These are phyloP conservation scores for Labroides dimidiatus DNA, from an alignment of 2,797 vertebrate species.

Conservation along the genomic window DNA sequence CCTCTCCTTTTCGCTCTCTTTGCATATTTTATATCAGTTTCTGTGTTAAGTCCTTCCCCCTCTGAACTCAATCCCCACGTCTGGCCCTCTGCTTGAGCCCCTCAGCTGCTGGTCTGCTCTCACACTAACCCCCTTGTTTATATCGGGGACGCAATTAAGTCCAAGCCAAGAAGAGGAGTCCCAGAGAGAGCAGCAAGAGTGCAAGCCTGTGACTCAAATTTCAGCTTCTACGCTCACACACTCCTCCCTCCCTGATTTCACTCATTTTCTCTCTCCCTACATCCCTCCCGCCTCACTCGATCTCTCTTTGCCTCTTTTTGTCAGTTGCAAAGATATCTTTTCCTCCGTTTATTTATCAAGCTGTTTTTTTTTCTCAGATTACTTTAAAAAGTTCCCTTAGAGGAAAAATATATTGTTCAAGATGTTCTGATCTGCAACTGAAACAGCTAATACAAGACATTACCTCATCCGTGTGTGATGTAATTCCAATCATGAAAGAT, in stretches of 20 bases:
- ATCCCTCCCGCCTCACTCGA: slow-evolving; percentile 22
- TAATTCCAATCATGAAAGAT: slow-evolving; percentile 48
- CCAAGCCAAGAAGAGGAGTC: slow-evolving; percentile 89
- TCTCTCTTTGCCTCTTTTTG: slow-evolving; percentile 19
- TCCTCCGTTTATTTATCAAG: slow-evolving; percentile 32
- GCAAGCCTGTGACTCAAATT: slow-evolving; percentile 89
- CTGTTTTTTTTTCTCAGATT: slow-evolving; percentile 32
- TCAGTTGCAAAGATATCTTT: slow-evolving; percentile 39
- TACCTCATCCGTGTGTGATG: slow-evolving; percentile 66
- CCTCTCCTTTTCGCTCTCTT: slow-evolving; percentile 67
- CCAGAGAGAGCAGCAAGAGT: slow-evolving; percentile 92
- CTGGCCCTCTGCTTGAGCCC: slow-evolving; percentile 86
- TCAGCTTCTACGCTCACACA: slow-evolving; percentile 75
- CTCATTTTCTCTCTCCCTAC: slow-evolving; percentile 65
- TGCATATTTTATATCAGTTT: slow-evolving; percentile 81
- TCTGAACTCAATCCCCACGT: slow-evolving; percentile 86
- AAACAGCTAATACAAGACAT: slow-evolving; percentile 64
- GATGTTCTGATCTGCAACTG: slow-evolving; percentile 52
- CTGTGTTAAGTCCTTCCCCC: slow-evolving; percentile 80
- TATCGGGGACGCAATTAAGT: slow-evolving; percentile 91
- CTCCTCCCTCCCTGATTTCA: slow-evolving; percentile 62
- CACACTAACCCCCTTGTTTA: slow-evolving; percentile 96
- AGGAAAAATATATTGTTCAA: slow-evolving; percentile 52
- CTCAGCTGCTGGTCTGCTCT: slow-evolving; percentile 90
- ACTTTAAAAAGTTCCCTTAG: slow-evolving; percentile 39